A percentile compares a stretch with the other conserved stretches of the same genome.
Conservation (phyloP, 2,888 invertebrate species). For the Chalcosyrphus nemorum region DNA sequence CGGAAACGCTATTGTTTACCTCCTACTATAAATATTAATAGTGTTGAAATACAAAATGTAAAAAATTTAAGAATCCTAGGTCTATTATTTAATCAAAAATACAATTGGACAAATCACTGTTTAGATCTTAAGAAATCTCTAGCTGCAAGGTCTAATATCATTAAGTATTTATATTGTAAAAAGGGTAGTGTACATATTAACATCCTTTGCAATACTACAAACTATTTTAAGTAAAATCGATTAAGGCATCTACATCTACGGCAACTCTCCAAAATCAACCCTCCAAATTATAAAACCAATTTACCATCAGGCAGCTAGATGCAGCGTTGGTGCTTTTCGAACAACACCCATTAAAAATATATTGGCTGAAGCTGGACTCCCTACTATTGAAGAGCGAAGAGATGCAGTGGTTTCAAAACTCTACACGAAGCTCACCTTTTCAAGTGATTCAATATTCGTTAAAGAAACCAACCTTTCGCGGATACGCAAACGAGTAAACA, state of each 20-base stretch:
- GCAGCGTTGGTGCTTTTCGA: background rate
- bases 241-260: background rate
- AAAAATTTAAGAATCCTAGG: background rate
- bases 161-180: no score
- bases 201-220: background rate
- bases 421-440: background rate
- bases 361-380: background rate
- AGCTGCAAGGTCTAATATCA: conserved; percentile 2
- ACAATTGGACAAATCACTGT: background rate
- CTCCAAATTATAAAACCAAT: conserved; percentile 1
- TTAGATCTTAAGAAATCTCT: background rate
- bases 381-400: background rate
- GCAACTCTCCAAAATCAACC: background rate
- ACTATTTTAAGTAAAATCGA: background rate
- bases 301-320: background rate
- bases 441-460: background rate
- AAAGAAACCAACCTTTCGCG: background rate
- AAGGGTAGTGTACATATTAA: conserved; percentile 1
- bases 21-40: no score
- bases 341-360: background rate
- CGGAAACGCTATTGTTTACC: no score
- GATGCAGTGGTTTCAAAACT: background rate
- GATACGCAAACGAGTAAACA: background rate
- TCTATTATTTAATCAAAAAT: background rate
- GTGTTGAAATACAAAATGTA: background rate